Evolutionary conservation across 2,797 vertebrate genomes (phyloP), one percentile per base, ranked within the genome.

Genomic region (Phrynocephalus guinanensis): DNA sequence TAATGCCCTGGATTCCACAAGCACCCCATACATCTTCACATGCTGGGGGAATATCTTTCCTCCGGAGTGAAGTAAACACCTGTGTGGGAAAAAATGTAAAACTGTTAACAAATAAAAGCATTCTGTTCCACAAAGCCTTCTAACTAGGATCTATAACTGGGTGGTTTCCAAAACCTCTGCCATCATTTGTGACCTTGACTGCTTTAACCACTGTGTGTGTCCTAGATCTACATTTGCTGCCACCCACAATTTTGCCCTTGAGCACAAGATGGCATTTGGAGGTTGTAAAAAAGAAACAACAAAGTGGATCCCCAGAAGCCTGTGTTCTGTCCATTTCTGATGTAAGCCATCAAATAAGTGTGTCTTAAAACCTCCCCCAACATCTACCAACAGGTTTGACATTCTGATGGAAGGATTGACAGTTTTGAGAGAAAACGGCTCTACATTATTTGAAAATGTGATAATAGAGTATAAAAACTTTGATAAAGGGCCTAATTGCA

Each of bases 51-150:
- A 99, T 89, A 99, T 97, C 73, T 96, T 97, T 20, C 99, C 99
- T 91, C 98, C 98, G 0, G 98, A 98, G 82, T 99, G 98, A 89
- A 99, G 95, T 86, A 99, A 96, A 95, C 98, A 99, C 89, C 99
- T 99, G 77, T 6, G 92, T 71, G 90, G 20, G 88, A 1, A 60
- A 86, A 86, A 22, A 91, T 44, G 91, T 73, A 85, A 70, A 79
- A 30, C 26, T 26, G 22, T 30, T 76, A 87, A 76, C 11, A 71
- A 15, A 20, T 33, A 66, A n/a, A 66, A 10, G 16, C 63, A 63
- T 75, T 66, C 56, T 63, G 16, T 63, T 63, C 60, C 60, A 63
- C 18, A 48, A 10, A 76, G 33, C 30, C 11, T 2, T 33, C 30
- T 13, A 33, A 38, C 33, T 38, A 18, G n/a, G 13, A 33, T 13